Evolutionary conservation across 2,113 vertebrate genomes (phyloP), one percentile per base, ranked within the genome.

Genomic region (Pteropus alecto): DNA sequence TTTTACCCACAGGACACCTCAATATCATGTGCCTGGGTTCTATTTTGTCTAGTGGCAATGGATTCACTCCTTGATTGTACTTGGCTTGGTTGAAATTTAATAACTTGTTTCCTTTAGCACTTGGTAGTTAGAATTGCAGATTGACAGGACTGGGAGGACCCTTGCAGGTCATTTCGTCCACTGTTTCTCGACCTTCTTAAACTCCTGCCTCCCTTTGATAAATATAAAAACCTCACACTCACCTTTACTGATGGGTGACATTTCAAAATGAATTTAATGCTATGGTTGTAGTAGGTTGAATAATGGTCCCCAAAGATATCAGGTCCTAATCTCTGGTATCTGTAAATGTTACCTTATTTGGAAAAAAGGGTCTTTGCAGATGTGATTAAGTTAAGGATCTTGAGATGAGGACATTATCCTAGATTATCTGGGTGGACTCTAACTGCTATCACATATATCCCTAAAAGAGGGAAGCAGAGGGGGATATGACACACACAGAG

Each of bases 181-280:
- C 91, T n/a, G 5, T 48, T 76, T 63, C 79, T 92, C 83, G 84
- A n/a, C 7, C 43, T 54, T 95, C 38, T 92, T 19, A 67, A 78
- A 79, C 26, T 46, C 35, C 35, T 60, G 48, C 8, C 10, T 76
- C 48, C 35, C 63, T 93, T 83, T 51, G 38, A 70, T 77, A 71
- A 58, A 70, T 24, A 54, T 7, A 56, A 81, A 86, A 38, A 63
- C 19, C 58, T 88, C 30, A 6, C 12, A n/a, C 33, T 87, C 43
- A 5, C 48, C 68, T 65, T 77, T 60, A 67, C 24, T 46, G 28
- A 68, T 22, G 58, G 43, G 43, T 61, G 71, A 68, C 48, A 22
- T 85, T 94, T 92, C 51, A 63, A 51, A 58, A 58, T 51, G 38
- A 54, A 84, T 54, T 82, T 19, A 41, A 18, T 26, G 43, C 88